phyloP scores from a whole-genome alignment of 2,888 invertebrate genomes.

The Carterocephalus palaemon region DNA sequence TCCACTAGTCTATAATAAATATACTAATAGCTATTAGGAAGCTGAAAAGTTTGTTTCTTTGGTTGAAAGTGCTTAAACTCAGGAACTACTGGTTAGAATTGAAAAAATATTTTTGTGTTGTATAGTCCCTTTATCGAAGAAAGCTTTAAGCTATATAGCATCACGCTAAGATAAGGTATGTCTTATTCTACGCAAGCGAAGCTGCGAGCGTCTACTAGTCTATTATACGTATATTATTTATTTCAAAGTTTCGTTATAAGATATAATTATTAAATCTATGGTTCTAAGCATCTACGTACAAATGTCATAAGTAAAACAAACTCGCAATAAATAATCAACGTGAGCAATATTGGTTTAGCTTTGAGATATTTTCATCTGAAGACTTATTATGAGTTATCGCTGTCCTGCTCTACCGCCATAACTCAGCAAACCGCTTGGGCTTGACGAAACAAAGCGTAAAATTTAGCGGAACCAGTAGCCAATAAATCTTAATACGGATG shows the following conservation, averaged over 20 bases:
- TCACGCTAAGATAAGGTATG: too few relatives aligned
- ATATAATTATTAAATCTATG: too few relatives aligned
- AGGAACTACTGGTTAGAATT: neutral
- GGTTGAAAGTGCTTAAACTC: neutral
- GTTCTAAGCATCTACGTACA: too few relatives aligned
- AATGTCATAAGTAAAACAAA: conserved; percentile 2
- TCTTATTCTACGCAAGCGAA: too few relatives aligned
- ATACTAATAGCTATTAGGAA: neutral
- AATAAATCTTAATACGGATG: conserved; percentile 6
- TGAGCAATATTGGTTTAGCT: conserved; percentile 15
- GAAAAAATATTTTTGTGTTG: too few relatives aligned
- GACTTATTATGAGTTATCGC: conserved; percentile 17
- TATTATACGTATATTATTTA: too few relatives aligned
- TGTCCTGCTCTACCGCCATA: conserved; percentile 5
- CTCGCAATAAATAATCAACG: conserved; percentile 6
- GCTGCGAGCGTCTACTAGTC: too few relatives aligned
- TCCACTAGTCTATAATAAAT: too few relatives aligned
- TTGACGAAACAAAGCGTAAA: conserved; percentile 17
- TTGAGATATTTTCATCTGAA: conserved; percentile 17
- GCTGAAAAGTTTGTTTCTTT: neutral
- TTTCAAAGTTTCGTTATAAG: too few relatives aligned
- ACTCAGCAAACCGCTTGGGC: conserved; percentile 8
- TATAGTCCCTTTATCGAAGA: too few relatives aligned
- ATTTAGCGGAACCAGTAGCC: conserved; percentile 2
- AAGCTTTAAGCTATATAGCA: too few relatives aligned